These are phyloP conservation scores for Limnephilus marmoratus DNA, from an alignment of 2,888 invertebrate species.

Conservation along the genomic window DNA sequence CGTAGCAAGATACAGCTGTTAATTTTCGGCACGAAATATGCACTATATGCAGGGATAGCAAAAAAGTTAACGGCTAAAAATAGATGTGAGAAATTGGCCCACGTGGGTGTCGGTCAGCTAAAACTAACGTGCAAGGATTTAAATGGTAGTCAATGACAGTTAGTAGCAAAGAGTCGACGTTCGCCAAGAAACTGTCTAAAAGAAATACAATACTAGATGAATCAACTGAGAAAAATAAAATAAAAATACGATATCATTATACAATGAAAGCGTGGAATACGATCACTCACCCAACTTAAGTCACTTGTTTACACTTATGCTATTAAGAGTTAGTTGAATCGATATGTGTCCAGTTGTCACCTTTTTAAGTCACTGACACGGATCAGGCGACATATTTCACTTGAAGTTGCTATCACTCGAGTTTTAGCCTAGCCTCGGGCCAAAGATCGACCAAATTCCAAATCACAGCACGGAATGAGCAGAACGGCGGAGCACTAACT, in stretches of 20 bases:
- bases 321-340: constrained; percentile 7
- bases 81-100: constrained; percentile 53
- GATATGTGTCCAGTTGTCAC: constrained; percentile 4
- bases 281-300: constrained; percentile 38
- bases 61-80: constrained; percentile 51
- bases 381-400: constrained; percentile 32
- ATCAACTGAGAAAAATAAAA: neutral
- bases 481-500: neutral
- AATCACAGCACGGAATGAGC: constrained; percentile 26
- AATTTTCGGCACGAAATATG: constrained; percentile 40
- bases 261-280: constrained; percentile 29
- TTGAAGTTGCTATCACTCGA: constrained; percentile 29
- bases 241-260: constrained; percentile 16
- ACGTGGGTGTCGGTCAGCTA: constrained; percentile 55
- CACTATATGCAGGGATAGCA: constrained; percentile 44
- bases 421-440: constrained; percentile 24
- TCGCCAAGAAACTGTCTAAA: neutral
- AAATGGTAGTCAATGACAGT: constrained; percentile 28
- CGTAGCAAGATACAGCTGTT: constrained; percentile 40
- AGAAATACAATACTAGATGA: neutral
- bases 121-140: constrained; percentile 22
- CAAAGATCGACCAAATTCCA: constrained; percentile 30
- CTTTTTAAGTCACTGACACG: constrained; percentile 13
- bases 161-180: constrained; percentile 1
- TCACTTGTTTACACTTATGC: constrained; percentile 36